Percentiles rank a stretch among this genome's conserved stretches.
These are phyloP conservation scores for Hapalemur alaotrensis DNA, from an alignment of 2,797 vertebrate species.

Conservation along the genomic window DNA sequence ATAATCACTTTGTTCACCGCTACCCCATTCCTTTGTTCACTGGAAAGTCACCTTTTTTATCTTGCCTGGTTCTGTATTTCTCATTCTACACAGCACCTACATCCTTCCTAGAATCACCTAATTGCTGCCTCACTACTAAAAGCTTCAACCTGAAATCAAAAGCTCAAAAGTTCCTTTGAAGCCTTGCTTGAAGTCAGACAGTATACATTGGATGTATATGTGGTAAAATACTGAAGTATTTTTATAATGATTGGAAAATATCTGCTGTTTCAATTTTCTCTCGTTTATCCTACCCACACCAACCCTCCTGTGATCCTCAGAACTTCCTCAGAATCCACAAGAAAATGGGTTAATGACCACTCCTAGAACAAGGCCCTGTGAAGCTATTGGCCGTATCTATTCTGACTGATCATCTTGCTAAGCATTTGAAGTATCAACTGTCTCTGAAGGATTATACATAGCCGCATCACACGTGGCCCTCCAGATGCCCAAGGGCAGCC, in stretches of 20 bases:
- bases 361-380: not conserved
- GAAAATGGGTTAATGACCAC: not conserved
- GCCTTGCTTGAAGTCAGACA: not conserved
- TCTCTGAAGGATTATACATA: not conserved
- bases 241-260: not conserved
- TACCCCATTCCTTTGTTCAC: not conserved
- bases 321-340: not conserved
- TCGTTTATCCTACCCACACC: not conserved
- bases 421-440: not conserved
- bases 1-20: not conserved
- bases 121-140: not conserved
- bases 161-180: constrained; percentile 33
- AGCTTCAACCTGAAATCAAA: not conserved
- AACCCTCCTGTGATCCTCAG: not conserved
- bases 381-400: not conserved
- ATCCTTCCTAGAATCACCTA: not conserved
- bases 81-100: not conserved
- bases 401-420: not conserved
- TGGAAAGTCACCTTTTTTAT: not conserved
- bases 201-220: not conserved
- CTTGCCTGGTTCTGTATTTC: not conserved
- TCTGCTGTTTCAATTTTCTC: not conserved
- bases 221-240: not conserved
- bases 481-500: not conserved
- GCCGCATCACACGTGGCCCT: not conserved